Percentiles rank a stretch among this genome's conserved stretches.
Conservation (phyloP, 2,113 vertebrate genomes). For the Phaethornis superciliosus region DNA sequence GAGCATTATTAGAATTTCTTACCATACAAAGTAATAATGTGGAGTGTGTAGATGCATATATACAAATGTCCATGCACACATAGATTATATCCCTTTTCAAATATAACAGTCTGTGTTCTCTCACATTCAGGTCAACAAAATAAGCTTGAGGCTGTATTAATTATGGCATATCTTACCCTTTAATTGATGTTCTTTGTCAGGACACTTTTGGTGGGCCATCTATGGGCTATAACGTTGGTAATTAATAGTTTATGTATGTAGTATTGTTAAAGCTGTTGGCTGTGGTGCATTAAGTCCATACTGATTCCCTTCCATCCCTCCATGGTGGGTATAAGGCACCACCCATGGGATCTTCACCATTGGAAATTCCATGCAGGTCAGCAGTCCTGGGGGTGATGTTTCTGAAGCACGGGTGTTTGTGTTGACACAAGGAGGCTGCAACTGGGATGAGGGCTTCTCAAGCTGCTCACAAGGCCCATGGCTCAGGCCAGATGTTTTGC, state of each 20-base stretch:
- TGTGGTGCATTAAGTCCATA: neutral
- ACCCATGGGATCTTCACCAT: rapidly evolving
- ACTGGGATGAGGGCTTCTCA: neutral
- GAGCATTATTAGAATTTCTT: conserved; percentile 59
- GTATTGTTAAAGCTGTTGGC: conserved; percentile 29
- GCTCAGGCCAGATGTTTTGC: neutral
- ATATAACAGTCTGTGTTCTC: conserved; percentile 39
- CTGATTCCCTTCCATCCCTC: neutral
- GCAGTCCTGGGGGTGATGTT: neutral
- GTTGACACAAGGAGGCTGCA: neutral
- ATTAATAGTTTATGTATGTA: conserved; percentile 15
- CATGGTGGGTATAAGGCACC: neutral
- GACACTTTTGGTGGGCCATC: neutral
- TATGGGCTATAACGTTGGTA: neutral
- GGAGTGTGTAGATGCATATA: conserved; percentile 6
- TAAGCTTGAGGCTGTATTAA: neutral
- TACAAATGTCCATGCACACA: neutral
- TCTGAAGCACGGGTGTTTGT: neutral
- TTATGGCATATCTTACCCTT: neutral
- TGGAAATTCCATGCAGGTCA: neutral
- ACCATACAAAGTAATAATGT: conserved; percentile 50
- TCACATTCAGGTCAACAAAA: conserved; percentile 13
- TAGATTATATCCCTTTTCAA: conserved; percentile 33
- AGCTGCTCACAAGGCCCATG: neutral
- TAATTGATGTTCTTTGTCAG: neutral